Evolutionary conservation across 2,113 vertebrate species (phyloP).

Genomic region (Trachemys scripta): DNA sequence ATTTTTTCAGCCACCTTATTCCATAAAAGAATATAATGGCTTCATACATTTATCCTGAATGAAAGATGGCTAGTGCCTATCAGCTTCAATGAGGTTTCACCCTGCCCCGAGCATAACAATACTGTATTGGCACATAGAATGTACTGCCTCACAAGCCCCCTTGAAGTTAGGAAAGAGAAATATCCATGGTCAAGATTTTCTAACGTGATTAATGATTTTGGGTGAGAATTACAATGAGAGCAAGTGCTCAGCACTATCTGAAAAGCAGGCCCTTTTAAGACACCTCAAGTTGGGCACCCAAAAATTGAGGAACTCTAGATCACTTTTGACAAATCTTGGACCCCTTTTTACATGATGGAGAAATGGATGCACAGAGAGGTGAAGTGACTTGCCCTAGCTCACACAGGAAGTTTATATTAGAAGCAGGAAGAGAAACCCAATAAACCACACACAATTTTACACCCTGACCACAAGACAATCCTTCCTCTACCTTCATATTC

Average conservation of each 20-base stretch:
- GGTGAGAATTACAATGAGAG: background rate
- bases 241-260: background rate
- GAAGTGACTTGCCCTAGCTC: background rate
- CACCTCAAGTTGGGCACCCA: background rate
- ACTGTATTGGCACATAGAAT: background rate
- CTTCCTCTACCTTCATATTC: background rate
- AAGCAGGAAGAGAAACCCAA: background rate
- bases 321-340: background rate
- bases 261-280: background rate
- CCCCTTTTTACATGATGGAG: background rate
- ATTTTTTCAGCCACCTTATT: background rate
- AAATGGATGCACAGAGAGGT: background rate
- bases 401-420: background rate
- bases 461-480: background rate
- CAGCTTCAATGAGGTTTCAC: background rate
- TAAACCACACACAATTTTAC: background rate
- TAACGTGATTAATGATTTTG: conserved; percentile 3
- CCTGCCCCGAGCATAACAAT: background rate
- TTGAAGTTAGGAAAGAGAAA: background rate
- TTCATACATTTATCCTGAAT: background rate
- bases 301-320: conserved; percentile 17
- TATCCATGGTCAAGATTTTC: background rate
- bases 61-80: background rate
- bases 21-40: background rate
- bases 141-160: background rate